Evolutionary conservation across 2,797 vertebrate species (phyloP).

Genomic region (Lophura swinhoii): DNA sequence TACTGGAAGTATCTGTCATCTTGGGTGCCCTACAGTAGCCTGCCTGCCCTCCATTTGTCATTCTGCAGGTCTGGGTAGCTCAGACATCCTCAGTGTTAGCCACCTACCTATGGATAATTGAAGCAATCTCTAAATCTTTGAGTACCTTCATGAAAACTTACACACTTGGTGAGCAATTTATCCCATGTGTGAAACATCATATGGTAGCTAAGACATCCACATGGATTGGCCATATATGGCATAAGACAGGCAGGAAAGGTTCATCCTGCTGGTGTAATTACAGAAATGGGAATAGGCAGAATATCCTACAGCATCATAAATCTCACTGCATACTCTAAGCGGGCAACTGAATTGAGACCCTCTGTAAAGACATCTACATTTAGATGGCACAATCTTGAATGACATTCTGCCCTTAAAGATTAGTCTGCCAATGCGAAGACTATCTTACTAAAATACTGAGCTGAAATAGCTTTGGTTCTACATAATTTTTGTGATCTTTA

Average conservation of each 20-base stretch:
- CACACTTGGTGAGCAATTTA: not conserved
- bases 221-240: not conserved
- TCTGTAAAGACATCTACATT: not conserved
- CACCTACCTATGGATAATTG: not conserved
- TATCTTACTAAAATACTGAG: not conserved
- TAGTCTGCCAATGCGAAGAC: not conserved
- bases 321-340: not conserved
- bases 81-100: not conserved
- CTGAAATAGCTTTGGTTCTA: conserved; percentile 24
- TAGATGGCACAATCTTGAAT: not conserved
- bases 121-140: not conserved
- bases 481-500: not conserved
- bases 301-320: not conserved
- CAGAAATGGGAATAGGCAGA: not conserved
- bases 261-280: not conserved
- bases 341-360: not conserved
- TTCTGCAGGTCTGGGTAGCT: not conserved
- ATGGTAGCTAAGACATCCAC: not conserved
- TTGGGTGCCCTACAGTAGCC: not conserved
- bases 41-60: not conserved
- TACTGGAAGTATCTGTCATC: not conserved
- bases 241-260: not conserved
- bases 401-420: not conserved
- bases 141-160: not conserved
- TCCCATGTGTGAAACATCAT: not conserved